Evolutionary conservation across 2,113 vertebrate species (phyloP).

Genomic region (Recurvirostra avosetta): DNA sequence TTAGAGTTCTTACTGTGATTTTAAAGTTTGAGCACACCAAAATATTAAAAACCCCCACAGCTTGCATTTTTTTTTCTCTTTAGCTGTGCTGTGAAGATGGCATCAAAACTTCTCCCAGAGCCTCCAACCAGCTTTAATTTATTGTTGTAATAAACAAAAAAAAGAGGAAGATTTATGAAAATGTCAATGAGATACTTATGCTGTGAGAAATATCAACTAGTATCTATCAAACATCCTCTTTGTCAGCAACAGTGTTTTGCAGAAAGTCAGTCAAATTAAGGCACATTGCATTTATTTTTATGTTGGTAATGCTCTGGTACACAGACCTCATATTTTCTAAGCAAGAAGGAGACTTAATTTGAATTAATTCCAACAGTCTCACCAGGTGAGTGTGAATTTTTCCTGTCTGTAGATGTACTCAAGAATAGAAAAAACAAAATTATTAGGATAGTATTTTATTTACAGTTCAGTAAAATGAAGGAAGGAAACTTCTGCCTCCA

Average conservation of each 20-base stretch:
- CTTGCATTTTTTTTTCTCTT: conserved; percentile 30
- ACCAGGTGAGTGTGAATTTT: neutral
- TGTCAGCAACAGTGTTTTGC: conserved; percentile 32
- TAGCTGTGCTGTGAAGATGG: neutral
- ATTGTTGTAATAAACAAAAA: conserved; percentile 35
- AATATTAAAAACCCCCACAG: neutral
- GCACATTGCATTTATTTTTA: conserved; percentile 19
- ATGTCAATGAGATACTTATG: conserved; percentile 28
- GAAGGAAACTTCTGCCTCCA: neutral
- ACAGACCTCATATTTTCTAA: neutral
- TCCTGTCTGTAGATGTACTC: neutral
- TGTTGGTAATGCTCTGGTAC: neutral
- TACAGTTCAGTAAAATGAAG: neutral
- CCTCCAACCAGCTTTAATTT: neutral
- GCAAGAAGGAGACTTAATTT: neutral
- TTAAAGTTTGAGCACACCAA: neutral
- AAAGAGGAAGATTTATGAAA: conserved; percentile 17
- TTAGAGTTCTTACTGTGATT: conserved; percentile 30
- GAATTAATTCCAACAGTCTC: neutral
- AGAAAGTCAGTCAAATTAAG: conserved; percentile 43
- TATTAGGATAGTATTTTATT: neutral
- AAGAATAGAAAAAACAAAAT: neutral
- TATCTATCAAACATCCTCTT: neutral
- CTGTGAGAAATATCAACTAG: conserved; percentile 10
- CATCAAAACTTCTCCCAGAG: conserved; percentile 26